These are phyloP conservation scores for Eulemur coronatus DNA, from an alignment of 2,797 vertebrate species.

Conservation along the genomic window DNA sequence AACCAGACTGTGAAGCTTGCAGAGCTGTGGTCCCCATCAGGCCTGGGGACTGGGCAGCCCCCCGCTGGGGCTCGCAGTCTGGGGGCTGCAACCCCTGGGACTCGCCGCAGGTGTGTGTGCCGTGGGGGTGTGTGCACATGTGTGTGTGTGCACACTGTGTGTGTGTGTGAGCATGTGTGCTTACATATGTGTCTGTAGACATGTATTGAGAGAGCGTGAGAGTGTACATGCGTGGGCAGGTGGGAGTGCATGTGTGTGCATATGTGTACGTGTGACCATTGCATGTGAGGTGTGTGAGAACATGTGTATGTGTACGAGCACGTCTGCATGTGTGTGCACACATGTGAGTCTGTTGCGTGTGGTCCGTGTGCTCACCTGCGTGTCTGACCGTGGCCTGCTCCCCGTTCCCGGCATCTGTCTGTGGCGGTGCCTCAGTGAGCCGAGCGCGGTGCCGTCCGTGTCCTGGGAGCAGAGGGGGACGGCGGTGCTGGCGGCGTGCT, in stretches of 20 bases:
- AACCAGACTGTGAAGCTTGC: neutral
- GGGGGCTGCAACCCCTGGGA: neutral
- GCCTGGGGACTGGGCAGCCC: neutral
- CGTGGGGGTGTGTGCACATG: neutral
- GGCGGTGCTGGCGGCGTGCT: neutral
- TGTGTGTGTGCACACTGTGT: neutral
- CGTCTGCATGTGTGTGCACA: rapidly evolving
- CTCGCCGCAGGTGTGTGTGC: neutral
- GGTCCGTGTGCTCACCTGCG: neutral
- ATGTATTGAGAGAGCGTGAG: neutral
- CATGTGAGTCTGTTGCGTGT: neutral
- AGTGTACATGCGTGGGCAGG: neutral
- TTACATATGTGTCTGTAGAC: neutral
- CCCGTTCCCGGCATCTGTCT: too few species aligned
- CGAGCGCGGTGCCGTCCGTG: too few species aligned
- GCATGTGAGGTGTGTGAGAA: neutral
- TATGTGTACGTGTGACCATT: neutral
- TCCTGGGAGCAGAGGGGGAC: neutral
- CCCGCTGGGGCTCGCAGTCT: too few species aligned
- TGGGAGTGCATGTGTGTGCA: neutral
- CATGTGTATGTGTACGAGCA: too few species aligned
- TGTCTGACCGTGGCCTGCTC: too few species aligned
- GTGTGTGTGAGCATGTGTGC: rapidly evolving
- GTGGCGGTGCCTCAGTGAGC: neutral
- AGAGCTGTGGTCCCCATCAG: neutral